phyloP scores from a whole-genome alignment of 2,888 invertebrate genomes.

The Cordilura impudica region DNA sequence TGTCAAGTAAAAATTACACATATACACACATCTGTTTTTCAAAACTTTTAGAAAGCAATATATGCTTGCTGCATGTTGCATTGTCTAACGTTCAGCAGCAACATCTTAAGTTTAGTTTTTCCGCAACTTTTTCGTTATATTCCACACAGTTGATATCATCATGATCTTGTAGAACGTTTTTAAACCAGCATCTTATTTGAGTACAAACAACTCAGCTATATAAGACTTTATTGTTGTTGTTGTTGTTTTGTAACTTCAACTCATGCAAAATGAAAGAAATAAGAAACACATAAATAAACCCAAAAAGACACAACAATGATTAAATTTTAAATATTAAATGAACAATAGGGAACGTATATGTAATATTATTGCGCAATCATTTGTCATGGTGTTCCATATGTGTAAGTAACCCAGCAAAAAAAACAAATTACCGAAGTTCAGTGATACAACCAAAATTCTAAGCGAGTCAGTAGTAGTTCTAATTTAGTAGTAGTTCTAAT shows the following conservation, averaged over 20 bases:
- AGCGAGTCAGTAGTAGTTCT: no score
- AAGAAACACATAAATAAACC: constrained; percentile 18
- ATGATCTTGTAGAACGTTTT: constrained; percentile 15
- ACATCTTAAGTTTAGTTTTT: constrained; percentile 13
- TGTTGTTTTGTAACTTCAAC: no score
- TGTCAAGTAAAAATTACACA: no score
- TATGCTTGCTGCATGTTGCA: constrained; percentile 6
- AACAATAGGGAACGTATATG: constrained; percentile 3
- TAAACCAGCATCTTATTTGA: no score
- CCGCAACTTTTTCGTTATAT: background rate
- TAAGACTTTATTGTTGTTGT: no score
- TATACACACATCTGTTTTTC: background rate
- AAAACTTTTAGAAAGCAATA: background rate
- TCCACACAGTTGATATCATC: constrained; percentile 5
- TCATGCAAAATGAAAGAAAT: background rate
- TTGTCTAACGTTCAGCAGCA: constrained; percentile 1
- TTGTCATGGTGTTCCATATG: background rate
- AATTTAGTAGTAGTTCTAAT: no score
- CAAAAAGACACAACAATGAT: constrained; percentile 26
- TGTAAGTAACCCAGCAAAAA: no score
- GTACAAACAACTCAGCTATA: no score
- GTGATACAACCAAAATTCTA: no score
- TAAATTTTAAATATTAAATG: constrained; percentile 48
- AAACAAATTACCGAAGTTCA: no score
- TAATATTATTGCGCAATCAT: background rate